Evolutionary conservation across 2,888 invertebrate genomes (phyloP), one percentile per base, ranked within the genome.

Genomic region (Tineola bisselliella): DNA sequence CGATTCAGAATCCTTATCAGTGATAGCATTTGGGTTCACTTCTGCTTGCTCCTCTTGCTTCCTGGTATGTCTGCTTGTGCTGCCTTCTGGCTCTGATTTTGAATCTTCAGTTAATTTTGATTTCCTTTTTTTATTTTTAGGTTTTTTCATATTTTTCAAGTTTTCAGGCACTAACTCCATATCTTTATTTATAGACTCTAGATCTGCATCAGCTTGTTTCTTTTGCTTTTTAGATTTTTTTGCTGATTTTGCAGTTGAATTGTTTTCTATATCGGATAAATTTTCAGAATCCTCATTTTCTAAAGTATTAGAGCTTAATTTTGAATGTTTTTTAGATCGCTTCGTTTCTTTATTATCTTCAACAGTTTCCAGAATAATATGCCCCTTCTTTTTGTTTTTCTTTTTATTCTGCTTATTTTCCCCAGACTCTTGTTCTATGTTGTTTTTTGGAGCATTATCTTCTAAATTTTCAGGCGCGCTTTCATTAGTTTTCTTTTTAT

Each of bases 21-120:
- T 84, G 33, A 86, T 70, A 12, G 86, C 84, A 66, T 86, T 86
- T 2, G 84, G 83, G 65, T 84, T 86, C 0, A 81, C 73, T 63
- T 64, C 44, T 30, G 13, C n/a, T 18, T 59, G 44, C 30, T 62
- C 60, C 15, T 56, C 19, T 18, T 52, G 3, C 3, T 43, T 43
- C 43, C 8, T 43, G 4, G 43, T 3, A 43, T 8, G 25, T 25
- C 6, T 43, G 4, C 8, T 8, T 43, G 8, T 43, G 43, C 8
- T 43, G 13, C 4, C 13, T 43, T 43, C 43, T 43, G 3, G 43
- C 8, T 43, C 43, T 8, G n/a, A 25, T 59, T 59, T 31, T 60
- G 17, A 13, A 10, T 52, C 52, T 33, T 59, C 18, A 17, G 38
- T 59, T 12, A 43, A 1, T 17, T 59, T 13, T 12, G 43, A 38